phyloP scores from a whole-genome alignment of 2,113 vertebrate genomes.

The Chaetodon auriga region DNA sequence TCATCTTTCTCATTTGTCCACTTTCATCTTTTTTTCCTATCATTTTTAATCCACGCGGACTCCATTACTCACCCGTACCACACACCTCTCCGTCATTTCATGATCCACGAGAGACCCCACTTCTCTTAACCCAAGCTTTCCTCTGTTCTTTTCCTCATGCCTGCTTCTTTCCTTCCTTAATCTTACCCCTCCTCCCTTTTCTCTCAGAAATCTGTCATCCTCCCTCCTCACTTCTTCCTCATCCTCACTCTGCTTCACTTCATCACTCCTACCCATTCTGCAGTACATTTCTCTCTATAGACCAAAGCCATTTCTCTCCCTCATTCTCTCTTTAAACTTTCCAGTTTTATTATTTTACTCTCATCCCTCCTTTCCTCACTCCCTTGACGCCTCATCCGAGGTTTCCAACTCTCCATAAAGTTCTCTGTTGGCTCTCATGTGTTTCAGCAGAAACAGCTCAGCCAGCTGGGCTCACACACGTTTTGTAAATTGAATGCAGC shows the following conservation, averaged over 20 bases:
- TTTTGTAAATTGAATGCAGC: neutral
- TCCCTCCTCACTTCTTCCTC: neutral
- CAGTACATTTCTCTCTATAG: too few relatives aligned
- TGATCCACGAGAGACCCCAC: conserved; percentile 13
- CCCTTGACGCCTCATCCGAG: neutral
- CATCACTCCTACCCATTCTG: neutral
- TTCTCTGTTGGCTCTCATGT: conserved; percentile 2
- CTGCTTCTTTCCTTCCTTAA: neutral
- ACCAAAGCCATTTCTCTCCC: neutral
- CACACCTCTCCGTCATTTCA: neutral
- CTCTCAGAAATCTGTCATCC: conserved; percentile 20
- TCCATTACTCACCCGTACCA: conserved; percentile 17
- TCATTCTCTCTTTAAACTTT: conserved; percentile 10
- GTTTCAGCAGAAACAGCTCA: conserved; percentile 9
- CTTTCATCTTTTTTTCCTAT: conserved; percentile 39
- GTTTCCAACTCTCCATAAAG: conserved; percentile 8
- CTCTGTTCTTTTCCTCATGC: conserved; percentile 4
- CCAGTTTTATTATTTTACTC: conserved; percentile 11
- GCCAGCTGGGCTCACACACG: conserved; percentile 18
- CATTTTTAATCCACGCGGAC: conserved; percentile 4
- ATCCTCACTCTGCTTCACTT: neutral
- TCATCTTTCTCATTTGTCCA: conserved; percentile 22
- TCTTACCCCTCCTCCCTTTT: neutral
- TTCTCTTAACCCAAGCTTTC: conserved; percentile 2
- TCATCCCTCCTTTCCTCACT: neutral